Percentiles rank a stretch among this genome's conserved stretches.
Evolutionary conservation across 2,797 vertebrate species (phyloP).

Genomic region (Poeciliopsis turneri): DNA sequence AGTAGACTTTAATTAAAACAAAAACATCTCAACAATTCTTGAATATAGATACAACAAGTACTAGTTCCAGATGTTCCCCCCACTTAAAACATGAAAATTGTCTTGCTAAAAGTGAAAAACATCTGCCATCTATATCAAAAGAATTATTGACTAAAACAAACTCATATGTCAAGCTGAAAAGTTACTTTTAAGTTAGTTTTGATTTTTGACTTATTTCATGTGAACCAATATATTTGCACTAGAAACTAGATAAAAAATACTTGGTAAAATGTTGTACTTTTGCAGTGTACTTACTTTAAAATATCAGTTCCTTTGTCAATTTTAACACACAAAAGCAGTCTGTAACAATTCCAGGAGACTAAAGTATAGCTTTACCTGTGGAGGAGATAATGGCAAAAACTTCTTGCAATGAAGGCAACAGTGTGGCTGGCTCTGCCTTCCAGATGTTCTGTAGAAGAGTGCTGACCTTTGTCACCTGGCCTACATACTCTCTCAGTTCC

Average conservation of each 20-base stretch:
- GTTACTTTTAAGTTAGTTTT: too few relatives aligned
- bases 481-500: constrained; percentile 91
- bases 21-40: too few relatives aligned
- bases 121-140: not conserved
- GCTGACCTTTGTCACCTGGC: constrained; percentile 94
- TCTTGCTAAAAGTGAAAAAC: not conserved
- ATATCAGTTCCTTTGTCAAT: not conserved
- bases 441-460: constrained; percentile 92
- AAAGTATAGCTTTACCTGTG: constrained; percentile 82
- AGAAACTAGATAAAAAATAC: not conserved
- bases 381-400: constrained; percentile 96
- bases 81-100: too few relatives aligned
- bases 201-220: too few relatives aligned
- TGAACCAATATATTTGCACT: not conserved
- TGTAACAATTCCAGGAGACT: not conserved
- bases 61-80: too few relatives aligned
- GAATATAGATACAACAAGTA: too few relatives aligned
- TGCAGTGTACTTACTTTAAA: not conserved
- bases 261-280: too few relatives aligned
- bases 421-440: constrained; percentile 91
- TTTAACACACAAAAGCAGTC: not conserved
- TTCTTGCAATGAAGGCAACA: constrained; percentile 95
- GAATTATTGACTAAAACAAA: too few relatives aligned
- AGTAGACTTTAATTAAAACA: too few relatives aligned
- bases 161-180: too few relatives aligned